Evolutionary conservation across 2,797 vertebrate species (phyloP), one percentile per base, ranked within the genome.

Genomic region (Xiphorhynchus erythropygius): DNA sequence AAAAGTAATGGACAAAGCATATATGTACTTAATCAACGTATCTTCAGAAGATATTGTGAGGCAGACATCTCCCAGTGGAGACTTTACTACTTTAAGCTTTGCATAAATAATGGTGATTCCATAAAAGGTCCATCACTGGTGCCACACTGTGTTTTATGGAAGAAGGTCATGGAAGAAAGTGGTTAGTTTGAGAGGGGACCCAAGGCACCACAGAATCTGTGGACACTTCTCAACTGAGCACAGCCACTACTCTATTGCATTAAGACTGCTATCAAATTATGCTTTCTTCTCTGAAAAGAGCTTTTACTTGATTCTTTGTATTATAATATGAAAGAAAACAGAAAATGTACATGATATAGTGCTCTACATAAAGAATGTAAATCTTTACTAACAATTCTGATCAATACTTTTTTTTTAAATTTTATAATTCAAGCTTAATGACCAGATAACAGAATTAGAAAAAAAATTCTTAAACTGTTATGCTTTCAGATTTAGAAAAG

Each of bases 201-300:
- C 53, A 49, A 76, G 80, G 69, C 62, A 92, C 42, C 39, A 93
- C 49, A 94, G 84, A 96, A 87, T 15, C 67, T 76, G 73, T 77
- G 42, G 84, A 53, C 87, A 62, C 35, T 62, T 50, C 22, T 46
- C 65, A 69, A 1, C 15, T 89, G 37, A 85, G 35, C 25, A 84
- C 4, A 9, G 32, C 13, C 25, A 30, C 68, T 67, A 46, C 82
- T 78, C 16, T 74, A 4, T 23, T 0, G 0, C 46, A 49, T 60
- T 33, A 59, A 75, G n/a, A 64, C 46, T n/a, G 77, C 85, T 90
- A 15, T 78, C 88, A 90, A 91, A 81, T 67, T 55, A 42, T 25
- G 25, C 18, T 63, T 95, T 12, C 67, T 67, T 89, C 69, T 91
- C 53, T 75, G 57, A 87, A 79, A 96, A 91, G 55, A 93, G 21